These are phyloP conservation scores for Euura saliciscinereae DNA, from an alignment of 1,140 invertebrate genomes.

Conservation along the genomic window DNA sequence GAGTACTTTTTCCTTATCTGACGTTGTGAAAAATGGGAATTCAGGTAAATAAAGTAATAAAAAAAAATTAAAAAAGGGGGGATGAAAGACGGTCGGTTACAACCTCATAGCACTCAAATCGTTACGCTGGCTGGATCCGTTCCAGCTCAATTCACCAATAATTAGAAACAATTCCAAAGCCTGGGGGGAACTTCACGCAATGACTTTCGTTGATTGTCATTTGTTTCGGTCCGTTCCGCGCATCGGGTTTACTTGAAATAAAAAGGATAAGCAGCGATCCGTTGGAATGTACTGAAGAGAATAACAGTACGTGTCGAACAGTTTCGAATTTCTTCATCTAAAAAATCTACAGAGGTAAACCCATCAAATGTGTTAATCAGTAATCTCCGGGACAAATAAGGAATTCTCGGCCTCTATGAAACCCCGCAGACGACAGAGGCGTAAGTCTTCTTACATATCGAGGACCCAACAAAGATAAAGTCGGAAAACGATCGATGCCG, in stretches of 20 bases:
- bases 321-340: not conserved
- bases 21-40: no score
- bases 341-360: not conserved
- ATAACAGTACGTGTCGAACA: not conserved
- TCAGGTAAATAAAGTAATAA: no score
- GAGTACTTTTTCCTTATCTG: no score
- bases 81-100: no score
- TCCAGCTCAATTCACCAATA: no score
- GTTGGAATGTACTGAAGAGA: not conserved
- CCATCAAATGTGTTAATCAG: not conserved
- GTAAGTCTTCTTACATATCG: not conserved
- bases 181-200: not conserved
- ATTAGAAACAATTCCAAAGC: no score
- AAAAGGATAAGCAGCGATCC: not conserved
- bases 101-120: no score
- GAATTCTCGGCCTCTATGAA: not conserved
- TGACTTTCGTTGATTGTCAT: slow-evolving; percentile 2
- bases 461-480: not conserved
- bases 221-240: slow-evolving; percentile 8
- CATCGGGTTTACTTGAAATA: not conserved
- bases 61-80: no score
- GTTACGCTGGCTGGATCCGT: no score
- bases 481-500: slow-evolving; percentile 1
- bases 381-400: not conserved
- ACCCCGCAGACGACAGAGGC: not conserved